Conservation (phyloP, 2,113 vertebrate species). For the Rhinolophus sinicus region DNA sequence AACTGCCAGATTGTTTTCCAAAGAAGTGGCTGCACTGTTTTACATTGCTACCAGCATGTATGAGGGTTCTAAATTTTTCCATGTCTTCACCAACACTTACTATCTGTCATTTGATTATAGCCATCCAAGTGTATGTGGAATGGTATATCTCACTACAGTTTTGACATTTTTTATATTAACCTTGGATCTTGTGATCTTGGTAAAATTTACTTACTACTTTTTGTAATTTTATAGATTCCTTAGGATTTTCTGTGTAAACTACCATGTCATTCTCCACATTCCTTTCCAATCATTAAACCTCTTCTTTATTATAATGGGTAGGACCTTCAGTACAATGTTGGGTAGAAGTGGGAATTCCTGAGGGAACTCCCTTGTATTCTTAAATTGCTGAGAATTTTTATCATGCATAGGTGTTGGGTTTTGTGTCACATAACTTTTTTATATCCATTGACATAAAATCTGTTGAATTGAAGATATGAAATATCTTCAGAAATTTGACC, state of each 20-base stretch:
- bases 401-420: slow-evolving; percentile 12
- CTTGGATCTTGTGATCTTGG: slow-evolving; percentile 1
- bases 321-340: neutral
- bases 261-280: neutral
- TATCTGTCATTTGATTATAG: neutral
- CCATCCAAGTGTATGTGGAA: neutral
- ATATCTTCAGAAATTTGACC: neutral
- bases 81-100: neutral
- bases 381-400: slow-evolving; percentile 58
- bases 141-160: neutral
- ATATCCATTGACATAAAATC: neutral
- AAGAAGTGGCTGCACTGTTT: neutral
- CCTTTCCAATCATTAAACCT: slow-evolving; percentile 18
- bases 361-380: neutral
- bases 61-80: slow-evolving; percentile 40
- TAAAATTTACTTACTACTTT: slow-evolving; percentile 19
- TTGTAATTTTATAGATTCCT: slow-evolving; percentile 40
- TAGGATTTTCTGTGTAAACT: slow-evolving; percentile 45
- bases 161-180: slow-evolving; percentile 17
- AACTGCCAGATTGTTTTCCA: slow-evolving; percentile 16
- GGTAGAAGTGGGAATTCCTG: neutral
- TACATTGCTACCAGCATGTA: neutral
- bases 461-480: neutral
- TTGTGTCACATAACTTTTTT: neutral
- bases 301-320: slow-evolving; percentile 4